These are phyloP conservation scores for Butastur rufipennis DNA, from an alignment of 2,113 vertebrate genomes.

Conservation along the genomic window DNA sequence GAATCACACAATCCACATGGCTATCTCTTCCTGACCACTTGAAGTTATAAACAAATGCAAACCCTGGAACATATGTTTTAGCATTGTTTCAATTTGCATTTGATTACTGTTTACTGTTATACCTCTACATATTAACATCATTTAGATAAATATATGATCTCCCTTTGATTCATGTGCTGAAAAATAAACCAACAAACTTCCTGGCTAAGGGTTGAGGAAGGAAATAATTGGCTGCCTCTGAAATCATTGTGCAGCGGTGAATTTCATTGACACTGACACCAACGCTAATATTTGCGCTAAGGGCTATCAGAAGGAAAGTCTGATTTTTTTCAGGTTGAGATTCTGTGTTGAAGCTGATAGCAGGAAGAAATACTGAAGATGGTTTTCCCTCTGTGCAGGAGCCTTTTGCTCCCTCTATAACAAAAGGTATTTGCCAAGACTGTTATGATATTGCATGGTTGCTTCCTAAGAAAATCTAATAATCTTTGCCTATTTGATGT, in stretches of 20 bases:
- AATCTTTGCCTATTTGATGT: background rate
- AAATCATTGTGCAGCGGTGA: background rate
- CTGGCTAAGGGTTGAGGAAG: background rate
- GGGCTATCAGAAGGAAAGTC: background rate
- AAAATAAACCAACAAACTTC: background rate
- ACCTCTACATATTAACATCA: background rate
- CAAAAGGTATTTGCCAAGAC: background rate
- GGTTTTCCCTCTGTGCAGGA: background rate
- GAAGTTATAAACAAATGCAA: background rate
- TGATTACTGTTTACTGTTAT: background rate
- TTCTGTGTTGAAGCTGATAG: background rate
- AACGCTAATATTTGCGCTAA: background rate
- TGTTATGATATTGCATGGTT: fast-evolving
- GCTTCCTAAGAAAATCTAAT: background rate
- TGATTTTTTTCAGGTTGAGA: background rate
- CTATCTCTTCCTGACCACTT: background rate
- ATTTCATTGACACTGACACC: background rate
- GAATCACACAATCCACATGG: background rate
- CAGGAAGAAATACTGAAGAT: background rate
- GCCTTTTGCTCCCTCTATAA: background rate
- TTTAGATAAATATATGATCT: background rate
- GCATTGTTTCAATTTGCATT: background rate
- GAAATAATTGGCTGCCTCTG: background rate
- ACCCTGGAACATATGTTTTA: background rate
- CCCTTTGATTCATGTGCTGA: background rate